phyloP scores from a whole-genome alignment of 2,888 invertebrate genomes.

The Eledona agricola region DNA sequence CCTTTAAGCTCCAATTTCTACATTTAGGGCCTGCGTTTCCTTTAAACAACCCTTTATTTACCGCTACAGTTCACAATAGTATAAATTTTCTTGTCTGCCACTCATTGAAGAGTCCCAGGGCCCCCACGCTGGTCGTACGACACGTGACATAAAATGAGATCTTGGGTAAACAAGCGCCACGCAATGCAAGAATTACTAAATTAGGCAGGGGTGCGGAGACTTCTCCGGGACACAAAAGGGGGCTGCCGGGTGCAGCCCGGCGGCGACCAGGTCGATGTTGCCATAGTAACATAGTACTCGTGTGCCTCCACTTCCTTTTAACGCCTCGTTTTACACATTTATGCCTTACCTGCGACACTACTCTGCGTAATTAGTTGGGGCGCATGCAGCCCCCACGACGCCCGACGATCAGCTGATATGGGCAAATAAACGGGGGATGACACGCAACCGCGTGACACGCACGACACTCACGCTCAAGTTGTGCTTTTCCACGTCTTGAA shows the following conservation, averaged over 20 bases:
- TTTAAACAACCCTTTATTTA: no score
- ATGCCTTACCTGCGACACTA: slow-evolving; percentile 22
- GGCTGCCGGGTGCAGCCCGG: slow-evolving; percentile 36
- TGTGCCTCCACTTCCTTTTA: slow-evolving; percentile 53
- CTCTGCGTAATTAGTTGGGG: slow-evolving; percentile 17
- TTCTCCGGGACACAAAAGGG: slow-evolving; percentile 16
- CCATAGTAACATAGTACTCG: slow-evolving; percentile 55
- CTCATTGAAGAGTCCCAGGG: no score
- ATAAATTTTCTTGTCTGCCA: no score
- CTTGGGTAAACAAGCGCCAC: background rate
- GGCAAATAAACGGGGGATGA: no score
- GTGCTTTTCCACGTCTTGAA: no score
- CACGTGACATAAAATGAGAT: no score
- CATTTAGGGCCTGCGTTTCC: no score
- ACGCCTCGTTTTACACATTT: slow-evolving; percentile 50
- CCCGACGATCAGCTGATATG: slow-evolving; percentile 11
- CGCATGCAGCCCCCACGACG: background rate
- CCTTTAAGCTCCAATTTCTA: no score
- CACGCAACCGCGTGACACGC: no score
- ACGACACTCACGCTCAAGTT: no score
- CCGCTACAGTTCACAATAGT: no score
- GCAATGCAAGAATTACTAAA: background rate
- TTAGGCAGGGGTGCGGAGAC: slow-evolving; percentile 2
- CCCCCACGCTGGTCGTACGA: no score
- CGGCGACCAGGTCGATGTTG: slow-evolving; percentile 51